Percentiles rank a stretch among this genome's conserved stretches.
phyloP scores from a whole-genome alignment of 2,888 invertebrate genomes.

The Camptogramma bilineatum region DNA sequence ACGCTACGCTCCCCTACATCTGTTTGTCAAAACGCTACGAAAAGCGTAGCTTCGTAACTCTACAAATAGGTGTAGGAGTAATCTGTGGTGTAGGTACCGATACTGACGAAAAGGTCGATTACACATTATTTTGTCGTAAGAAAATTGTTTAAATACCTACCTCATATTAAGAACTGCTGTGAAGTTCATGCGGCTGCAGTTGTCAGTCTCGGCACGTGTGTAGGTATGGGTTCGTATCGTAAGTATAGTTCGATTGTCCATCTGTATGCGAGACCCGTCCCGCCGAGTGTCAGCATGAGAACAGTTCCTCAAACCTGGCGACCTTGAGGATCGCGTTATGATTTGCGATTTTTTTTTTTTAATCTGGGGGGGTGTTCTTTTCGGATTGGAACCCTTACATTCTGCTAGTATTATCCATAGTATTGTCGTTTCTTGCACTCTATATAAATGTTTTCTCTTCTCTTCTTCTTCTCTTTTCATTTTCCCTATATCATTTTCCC shows the following conservation, averaged over 20 bases:
- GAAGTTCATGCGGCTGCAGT: constrained; percentile 3
- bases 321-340: neutral
- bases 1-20: neutral
- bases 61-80: too few species aligned
- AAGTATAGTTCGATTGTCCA: constrained; percentile 42
- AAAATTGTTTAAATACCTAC: too few species aligned
- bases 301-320: constrained; percentile 45
- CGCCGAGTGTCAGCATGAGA: constrained; percentile 39
- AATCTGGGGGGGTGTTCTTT: too few species aligned
- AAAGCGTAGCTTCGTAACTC: neutral
- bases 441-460: too few species aligned
- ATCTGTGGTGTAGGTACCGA: neutral
- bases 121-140: too few species aligned
- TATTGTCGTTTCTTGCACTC: too few species aligned
- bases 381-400: too few species aligned
- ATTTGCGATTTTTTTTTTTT: too few species aligned
- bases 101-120: too few species aligned
- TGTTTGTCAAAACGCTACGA: neutral
- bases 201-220: constrained; percentile 48
- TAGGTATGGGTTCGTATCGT: constrained; percentile 38
- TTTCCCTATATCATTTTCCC: too few species aligned
- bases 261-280: constrained; percentile 52
- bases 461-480: too few species aligned
- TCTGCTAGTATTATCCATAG: too few species aligned
- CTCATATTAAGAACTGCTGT: neutral